Evolutionary conservation across 2,888 invertebrate genomes (phyloP).

Genomic region (Eulithis prunata): DNA sequence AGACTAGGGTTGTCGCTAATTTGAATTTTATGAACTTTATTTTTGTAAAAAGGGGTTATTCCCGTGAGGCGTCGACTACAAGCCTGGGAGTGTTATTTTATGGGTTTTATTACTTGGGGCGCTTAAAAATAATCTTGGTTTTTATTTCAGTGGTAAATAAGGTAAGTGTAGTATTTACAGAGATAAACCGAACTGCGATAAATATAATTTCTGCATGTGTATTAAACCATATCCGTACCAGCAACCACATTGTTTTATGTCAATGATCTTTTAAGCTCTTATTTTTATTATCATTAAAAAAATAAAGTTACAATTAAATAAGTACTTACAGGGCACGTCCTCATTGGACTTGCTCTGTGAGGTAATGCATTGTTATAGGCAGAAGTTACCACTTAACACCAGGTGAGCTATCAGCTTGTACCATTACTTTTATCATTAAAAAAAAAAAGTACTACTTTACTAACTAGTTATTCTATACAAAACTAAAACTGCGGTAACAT

Average conservation of each 20-base stretch:
- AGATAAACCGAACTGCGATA: neutral
- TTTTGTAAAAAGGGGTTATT: conserved; percentile 67
- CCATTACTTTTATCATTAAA: too few species aligned
- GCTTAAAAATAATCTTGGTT: conserved; percentile 33
- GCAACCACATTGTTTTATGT: too few species aligned
- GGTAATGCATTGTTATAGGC: too few species aligned
- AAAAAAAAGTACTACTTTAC: neutral
- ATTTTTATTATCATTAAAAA: too few species aligned
- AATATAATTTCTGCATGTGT: neutral
- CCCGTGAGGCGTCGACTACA: conserved; percentile 54
- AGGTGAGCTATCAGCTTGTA: too few species aligned
- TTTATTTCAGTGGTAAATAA: neutral
- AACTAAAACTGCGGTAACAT: conserved; percentile 15
- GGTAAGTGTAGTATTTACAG: neutral
- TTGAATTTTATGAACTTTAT: conserved; percentile 81
- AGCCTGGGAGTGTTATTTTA: conserved; percentile 48
- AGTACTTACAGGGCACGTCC: too few species aligned
- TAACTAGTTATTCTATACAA: conserved; percentile 7
- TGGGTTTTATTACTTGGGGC: conserved; percentile 43
- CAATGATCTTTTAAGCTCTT: too few species aligned
- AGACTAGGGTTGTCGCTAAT: conserved; percentile 75
- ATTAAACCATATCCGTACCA: too few species aligned
- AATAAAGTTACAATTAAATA: too few species aligned
- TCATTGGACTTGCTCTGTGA: too few species aligned
- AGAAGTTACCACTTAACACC: too few species aligned